Evolutionary conservation across 1,140 invertebrate genomes (phyloP), one percentile per base, ranked within the genome.

Genomic region (Teleogryllus occipitalis): DNA sequence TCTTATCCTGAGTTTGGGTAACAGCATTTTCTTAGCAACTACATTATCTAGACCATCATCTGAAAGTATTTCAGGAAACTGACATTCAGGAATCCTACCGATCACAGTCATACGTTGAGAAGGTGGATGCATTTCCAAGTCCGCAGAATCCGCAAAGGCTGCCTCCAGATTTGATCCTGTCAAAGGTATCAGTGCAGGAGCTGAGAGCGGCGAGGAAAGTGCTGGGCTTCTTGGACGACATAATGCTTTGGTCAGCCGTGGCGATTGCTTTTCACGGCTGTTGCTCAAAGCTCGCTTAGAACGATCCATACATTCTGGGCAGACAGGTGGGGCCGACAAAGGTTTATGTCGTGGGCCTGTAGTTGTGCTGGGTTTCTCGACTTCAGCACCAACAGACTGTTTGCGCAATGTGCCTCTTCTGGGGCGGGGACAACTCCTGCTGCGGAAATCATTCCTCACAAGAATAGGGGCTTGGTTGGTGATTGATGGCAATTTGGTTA

Each of bases 401-500:
- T 77, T 77, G 47, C 76, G 76, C 48, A 77, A 48, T 47, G 15
- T 48, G 48, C 47, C 48, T 48, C 47, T 77, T 77, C 47, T 77
- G 22, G 76, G 76, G 47, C 76, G 76, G 21, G 76, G 47, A 49
- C 76, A 77, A 48, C 76, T 77, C 76, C 76, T 77, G 76, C 47
- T 77, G 76, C 76, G 76, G 76, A 77, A 77, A 77, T 77, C 76
- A 77, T 47, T 77, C 76, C 47, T 77, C 76, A 77, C 76, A 77
- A 77, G 76, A 77, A 77, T 21, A 48, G 76, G 76, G 18, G 76
- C n/a, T 49, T 77, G 76, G 22, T 75, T 79, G 27, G 78, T 49
- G 72, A 74, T 18, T 72, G 80, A 21, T 78, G 80, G 65, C 73
- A 77, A 48, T 78, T 87, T 85, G 85, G 85, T 87, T 88, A 88